Evolutionary conservation across 2,797 vertebrate species (phyloP), one percentile per base, ranked within the genome.

Genomic region (Mus spretus): DNA sequence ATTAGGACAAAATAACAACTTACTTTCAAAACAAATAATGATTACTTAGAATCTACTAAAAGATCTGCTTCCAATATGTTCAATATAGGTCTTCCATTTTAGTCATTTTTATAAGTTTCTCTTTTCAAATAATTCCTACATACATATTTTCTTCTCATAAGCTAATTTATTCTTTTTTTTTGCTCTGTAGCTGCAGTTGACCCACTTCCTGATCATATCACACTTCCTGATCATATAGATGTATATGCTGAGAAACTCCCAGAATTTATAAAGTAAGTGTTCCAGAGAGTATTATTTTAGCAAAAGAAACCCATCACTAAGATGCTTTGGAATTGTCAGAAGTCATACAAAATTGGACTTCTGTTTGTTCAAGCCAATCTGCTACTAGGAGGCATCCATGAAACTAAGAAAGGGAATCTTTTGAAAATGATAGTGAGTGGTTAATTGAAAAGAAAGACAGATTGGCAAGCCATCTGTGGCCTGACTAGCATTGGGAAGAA

Each of bases 11-110:
- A 97, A 92, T 75, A 93, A 96, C 34, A 88, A 92, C 77, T 94
- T 94, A 34, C 47, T 85, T 96, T 75, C 19, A 61, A 92, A 92
- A 90, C 82, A 97, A 96, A 72, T 0, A 57, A 0, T 88, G 96
- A 98, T 96, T 97, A 77, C 84, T 98, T 97, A 81, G 94, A 96
- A 96, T 95, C 55, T 63, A 26, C 84, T 96, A 81, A 96, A 90
- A 22, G 0, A 72, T 90, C 82, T 75, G 10, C 72, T 97, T 98
- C 24, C 87, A 78, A 96, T 59, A 83, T 31, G 61, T n/a, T 24
- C 3, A 72, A 72, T 87, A 85, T 6, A 19, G 24, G n/a, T 55
- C 26, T 67, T 91, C 81, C 2, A 34, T 88, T 44, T 89, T 72
- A 50, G 34, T 57, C 4, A 57, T 67, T 22, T 78, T 89, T 70